These are phyloP conservation scores for Hephaestus fuliginosus DNA, from an alignment of 2,797 vertebrate species.

Conservation along the genomic window DNA sequence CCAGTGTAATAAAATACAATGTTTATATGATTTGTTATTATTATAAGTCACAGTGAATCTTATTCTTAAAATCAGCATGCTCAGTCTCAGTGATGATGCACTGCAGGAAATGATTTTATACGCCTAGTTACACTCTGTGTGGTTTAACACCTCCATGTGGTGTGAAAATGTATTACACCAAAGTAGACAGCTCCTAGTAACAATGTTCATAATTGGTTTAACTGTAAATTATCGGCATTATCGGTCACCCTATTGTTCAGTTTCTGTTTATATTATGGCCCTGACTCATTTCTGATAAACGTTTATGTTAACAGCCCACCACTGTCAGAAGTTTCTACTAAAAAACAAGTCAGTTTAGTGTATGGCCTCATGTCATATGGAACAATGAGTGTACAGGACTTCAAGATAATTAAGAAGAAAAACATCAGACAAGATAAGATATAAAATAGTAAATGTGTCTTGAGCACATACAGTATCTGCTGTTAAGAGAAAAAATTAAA, in stretches of 20 bases:
- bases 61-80: neutral
- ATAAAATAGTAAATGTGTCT: too few species aligned
- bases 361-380: neutral
- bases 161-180: conserved; percentile 39
- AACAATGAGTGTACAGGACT: neutral
- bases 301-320: neutral
- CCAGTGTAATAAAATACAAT: neutral
- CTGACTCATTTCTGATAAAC: neutral
- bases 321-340: neutral
- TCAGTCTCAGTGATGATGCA: neutral
- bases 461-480: too few species aligned
- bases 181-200: neutral
- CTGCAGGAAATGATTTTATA: neutral
- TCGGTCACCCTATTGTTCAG: neutral
- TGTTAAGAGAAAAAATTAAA: too few species aligned
- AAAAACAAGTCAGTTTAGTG: neutral
- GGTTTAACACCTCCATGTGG: conserved; percentile 53
- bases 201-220: neutral
- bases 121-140: neutral
- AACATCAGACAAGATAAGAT: neutral
- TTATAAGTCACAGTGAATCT: neutral
- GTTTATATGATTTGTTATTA: neutral
- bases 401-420: neutral
- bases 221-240: neutral
- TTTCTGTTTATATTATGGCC: neutral